These are phyloP conservation scores for Ichneumoninae sp. DNA, from an alignment of 2,888 invertebrate genomes.

Conservation along the genomic window DNA sequence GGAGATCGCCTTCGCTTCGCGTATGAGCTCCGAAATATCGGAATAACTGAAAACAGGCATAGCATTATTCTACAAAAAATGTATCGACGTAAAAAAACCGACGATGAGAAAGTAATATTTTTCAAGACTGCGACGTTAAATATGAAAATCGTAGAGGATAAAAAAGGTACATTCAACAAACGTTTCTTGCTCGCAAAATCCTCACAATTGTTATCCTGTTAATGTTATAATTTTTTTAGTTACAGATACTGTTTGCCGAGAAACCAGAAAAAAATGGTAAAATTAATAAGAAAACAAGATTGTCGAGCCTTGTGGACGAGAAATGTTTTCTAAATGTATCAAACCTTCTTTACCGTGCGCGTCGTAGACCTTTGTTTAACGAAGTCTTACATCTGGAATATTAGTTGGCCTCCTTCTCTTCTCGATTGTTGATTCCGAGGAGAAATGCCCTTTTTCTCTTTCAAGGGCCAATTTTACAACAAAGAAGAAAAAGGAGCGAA, in stretches of 20 bases:
- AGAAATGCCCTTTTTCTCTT: neutral
- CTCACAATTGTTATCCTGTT: no score
- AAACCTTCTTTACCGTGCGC: neutral
- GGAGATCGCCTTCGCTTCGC: neutral
- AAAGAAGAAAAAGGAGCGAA: neutral
- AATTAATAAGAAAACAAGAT: neutral
- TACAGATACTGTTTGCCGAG: no score
- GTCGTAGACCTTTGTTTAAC: neutral
- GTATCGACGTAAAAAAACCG: neutral
- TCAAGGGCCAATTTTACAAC: neutral
- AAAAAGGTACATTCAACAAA: no score
- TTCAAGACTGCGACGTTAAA: neutral
- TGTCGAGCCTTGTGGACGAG: neutral
- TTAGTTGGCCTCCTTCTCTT: neutral
- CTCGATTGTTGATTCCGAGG: neutral
- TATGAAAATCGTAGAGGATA: neutral
- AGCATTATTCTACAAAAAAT: slow-evolving; percentile 4
- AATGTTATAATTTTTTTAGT: no score
- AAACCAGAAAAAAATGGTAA: neutral
- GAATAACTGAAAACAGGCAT: neutral
- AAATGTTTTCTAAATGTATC: neutral
- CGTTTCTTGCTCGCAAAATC: no score
- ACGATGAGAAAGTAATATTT: neutral
- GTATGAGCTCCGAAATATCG: slow-evolving; percentile 33
- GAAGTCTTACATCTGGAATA: neutral